A percentile compares a stretch with the other conserved stretches of the same genome.
These are phyloP conservation scores for Delphinapterus leucas DNA, from an alignment of 2,113 vertebrate genomes.

Conservation along the genomic window DNA sequence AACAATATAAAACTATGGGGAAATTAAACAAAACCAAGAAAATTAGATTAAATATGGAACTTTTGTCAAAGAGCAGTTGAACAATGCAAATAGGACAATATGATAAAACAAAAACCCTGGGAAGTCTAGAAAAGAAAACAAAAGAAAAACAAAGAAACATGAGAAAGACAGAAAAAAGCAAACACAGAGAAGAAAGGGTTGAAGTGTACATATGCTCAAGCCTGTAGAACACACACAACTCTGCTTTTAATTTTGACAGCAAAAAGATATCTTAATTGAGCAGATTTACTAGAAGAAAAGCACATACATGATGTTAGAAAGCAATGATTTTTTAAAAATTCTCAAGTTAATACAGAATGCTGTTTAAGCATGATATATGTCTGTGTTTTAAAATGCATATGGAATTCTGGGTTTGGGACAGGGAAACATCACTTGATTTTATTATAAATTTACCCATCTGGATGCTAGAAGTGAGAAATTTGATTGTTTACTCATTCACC, in stretches of 20 bases:
- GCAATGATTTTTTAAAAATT: neutral
- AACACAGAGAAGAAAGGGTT: neutral
- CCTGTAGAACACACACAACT: neutral
- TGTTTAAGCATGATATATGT: neutral
- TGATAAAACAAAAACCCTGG: constrained; percentile 39
- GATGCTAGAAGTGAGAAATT: neutral
- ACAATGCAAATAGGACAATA: constrained; percentile 36
- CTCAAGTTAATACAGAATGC: neutral
- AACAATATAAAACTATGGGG: neutral
- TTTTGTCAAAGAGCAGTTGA: constrained; percentile 16
- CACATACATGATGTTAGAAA: neutral
- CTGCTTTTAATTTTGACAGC: constrained; percentile 3
- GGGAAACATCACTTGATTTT: constrained; percentile 6
- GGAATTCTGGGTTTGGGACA: neutral
- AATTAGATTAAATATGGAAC: constrained; percentile 45
- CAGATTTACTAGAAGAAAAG: neutral
- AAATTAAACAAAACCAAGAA: constrained; percentile 27
- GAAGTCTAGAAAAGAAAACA: constrained; percentile 41
- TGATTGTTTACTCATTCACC: neutral
- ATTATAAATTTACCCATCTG: neutral
- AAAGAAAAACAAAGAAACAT: constrained; percentile 43
- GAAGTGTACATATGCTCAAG: neutral
- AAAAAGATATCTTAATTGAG: neutral
- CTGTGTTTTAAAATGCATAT: neutral
- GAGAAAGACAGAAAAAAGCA: neutral